Conservation (phyloP, 2,113 vertebrate genomes). For the Acanthochromis polyacanthus region DNA sequence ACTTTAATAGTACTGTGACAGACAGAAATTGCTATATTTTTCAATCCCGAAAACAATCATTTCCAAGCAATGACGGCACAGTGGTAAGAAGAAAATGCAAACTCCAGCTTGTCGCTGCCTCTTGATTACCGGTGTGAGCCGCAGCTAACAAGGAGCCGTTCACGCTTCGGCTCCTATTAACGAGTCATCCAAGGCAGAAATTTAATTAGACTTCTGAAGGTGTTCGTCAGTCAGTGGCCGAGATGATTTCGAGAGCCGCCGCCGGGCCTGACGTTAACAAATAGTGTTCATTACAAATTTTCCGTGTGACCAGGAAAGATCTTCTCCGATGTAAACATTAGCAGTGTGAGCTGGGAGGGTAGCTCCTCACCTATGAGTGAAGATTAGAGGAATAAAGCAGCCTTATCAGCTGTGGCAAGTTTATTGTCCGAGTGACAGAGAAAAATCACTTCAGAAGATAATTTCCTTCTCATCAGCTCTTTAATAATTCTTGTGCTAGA, state of each 20-base stretch:
- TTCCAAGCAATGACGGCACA: neutral
- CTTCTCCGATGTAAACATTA: conserved; percentile 75
- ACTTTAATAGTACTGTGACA: conserved; percentile 14
- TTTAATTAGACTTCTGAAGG: conserved; percentile 87
- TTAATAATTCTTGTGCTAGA: neutral
- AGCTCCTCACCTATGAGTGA: conserved; percentile 56
- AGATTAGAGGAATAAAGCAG: conserved; percentile 34
- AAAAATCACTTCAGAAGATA: conserved; percentile 58
- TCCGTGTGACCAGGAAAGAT: conserved; percentile 79
- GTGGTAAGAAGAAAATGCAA: conserved; percentile 23
- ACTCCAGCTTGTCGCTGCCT: conserved; percentile 30
- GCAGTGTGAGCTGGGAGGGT: conserved; percentile 42
- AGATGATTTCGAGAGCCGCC: conserved; percentile 67
- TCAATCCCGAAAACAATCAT: conserved; percentile 40
- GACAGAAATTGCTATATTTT: conserved; percentile 25
- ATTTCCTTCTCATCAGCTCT: conserved; percentile 44
- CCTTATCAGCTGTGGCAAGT: conserved; percentile 44
- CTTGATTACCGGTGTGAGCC: conserved; percentile 69
- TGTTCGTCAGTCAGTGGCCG: conserved; percentile 59
- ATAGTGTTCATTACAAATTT: conserved; percentile 85
- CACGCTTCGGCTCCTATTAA: conserved; percentile 80
- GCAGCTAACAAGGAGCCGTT: conserved; percentile 79
- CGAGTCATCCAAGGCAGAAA: conserved; percentile 76
- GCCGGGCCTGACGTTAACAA: conserved; percentile 85
- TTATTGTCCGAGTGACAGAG: conserved; percentile 66